These are phyloP conservation scores for Drosophila pectinifera DNA, from an alignment of 1,140 invertebrate genomes.

Conservation along the genomic window DNA sequence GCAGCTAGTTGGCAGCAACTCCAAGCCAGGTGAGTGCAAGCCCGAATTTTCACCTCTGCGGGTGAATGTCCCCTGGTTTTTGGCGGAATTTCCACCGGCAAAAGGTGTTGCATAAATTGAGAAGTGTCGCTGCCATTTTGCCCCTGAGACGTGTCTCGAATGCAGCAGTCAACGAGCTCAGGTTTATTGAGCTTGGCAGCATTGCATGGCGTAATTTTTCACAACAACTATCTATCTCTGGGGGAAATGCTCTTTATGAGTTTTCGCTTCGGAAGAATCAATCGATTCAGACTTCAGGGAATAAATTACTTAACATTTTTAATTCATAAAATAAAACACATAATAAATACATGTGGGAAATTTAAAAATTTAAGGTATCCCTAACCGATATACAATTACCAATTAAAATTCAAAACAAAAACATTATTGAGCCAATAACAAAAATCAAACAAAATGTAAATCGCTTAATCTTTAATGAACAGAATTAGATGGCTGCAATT, in stretches of 20 bases:
- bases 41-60: conserved; percentile 20
- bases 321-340: no score
- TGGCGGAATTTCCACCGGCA: conserved; percentile 20
- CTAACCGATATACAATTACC: no score
- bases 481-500: no score
- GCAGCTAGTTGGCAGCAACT: conserved; percentile 69
- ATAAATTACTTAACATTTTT: no score
- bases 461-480: not conserved
- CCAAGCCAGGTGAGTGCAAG: conserved; percentile 75
- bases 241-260: not conserved
- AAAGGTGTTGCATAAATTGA: conserved; percentile 48
- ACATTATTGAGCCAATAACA: not conserved
- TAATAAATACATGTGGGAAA: no score
- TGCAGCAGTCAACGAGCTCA: conserved; percentile 7
- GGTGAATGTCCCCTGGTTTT: conserved; percentile 34
- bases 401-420: no score
- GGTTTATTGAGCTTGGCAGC: conserved; percentile 2
- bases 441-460: conserved; percentile 2
- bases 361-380: no score
- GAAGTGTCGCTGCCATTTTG: conserved; percentile 40
- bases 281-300: not conserved
- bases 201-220: not conserved
- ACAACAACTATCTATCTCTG: not conserved
- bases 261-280: not conserved
- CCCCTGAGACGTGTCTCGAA: conserved; percentile 31